Evolutionary conservation across 2,113 vertebrate genomes (phyloP).

Genomic region (Chinchilla lanigera): DNA sequence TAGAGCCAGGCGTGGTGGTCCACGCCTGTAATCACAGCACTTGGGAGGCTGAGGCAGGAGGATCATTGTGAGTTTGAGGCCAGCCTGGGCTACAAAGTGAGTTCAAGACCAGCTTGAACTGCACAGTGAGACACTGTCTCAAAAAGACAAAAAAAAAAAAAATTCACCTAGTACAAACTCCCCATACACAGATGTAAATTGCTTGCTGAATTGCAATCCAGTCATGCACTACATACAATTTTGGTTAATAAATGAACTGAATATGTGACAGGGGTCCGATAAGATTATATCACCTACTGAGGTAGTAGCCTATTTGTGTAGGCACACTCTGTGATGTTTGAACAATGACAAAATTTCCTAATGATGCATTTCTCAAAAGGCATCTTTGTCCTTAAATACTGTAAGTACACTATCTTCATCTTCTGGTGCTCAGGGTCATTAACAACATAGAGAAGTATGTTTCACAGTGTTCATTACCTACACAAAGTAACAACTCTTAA

Average conservation of each 20-base stretch:
- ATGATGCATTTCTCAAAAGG: neutral
- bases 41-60: no score
- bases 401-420: neutral
- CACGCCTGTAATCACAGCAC: no score
- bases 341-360: neutral
- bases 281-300: neutral
- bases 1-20: no score
- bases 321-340: neutral
- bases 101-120: no score
- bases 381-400: neutral
- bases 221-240: neutral
- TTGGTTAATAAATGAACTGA: neutral
- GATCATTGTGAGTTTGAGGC: no score
- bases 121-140: no score
- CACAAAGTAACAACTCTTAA: neutral
- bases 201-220: neutral
- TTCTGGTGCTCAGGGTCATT: neutral
- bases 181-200: neutral
- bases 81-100: no score
- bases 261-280: neutral
- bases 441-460: neutral
- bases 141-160: no score
- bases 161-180: neutral
- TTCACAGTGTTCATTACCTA: neutral
- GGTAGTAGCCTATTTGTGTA: neutral